Evolutionary conservation across 2,888 invertebrate genomes (phyloP).

Genomic region (Rotaria magnacalcarata): DNA sequence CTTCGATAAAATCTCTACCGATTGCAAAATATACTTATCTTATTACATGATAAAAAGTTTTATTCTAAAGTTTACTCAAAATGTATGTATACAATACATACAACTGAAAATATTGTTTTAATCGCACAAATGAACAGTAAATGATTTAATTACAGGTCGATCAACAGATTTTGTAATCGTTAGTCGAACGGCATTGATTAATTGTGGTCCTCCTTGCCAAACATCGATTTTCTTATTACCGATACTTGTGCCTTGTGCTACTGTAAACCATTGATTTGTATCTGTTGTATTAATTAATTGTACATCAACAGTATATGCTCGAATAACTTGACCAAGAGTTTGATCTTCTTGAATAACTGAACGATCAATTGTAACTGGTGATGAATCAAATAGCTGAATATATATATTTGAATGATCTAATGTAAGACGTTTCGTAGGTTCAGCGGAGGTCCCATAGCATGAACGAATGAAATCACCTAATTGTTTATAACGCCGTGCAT

Average conservation of each 20-base stretch:
- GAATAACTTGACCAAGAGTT: background rate
- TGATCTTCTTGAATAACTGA: constrained; percentile 21
- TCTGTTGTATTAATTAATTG: background rate
- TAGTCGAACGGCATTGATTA: background rate
- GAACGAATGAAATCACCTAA: constrained; percentile 25
- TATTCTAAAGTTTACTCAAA: no score
- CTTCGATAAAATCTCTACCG: no score
- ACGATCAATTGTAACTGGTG: background rate
- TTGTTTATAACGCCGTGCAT: constrained; percentile 19
- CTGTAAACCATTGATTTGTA: background rate
- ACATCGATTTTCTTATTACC: constrained; percentile 23
- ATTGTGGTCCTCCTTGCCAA: background rate
- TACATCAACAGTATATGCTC: background rate
- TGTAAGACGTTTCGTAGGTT: background rate
- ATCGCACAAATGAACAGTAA: background rate
- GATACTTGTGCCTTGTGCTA: constrained; percentile 6
- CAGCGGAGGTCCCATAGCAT: background rate
- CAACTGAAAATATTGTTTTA: background rate
- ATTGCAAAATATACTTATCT: no score
- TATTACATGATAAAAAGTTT: no score
- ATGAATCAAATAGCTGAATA: background rate
- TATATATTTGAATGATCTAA: background rate
- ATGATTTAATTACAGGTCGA: background rate
- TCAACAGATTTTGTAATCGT: background rate
- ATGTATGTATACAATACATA: no score